Base-by-base conservation (phyloP, 2,113 vertebrate genomes). In the Indicator maculatus region DNA sequence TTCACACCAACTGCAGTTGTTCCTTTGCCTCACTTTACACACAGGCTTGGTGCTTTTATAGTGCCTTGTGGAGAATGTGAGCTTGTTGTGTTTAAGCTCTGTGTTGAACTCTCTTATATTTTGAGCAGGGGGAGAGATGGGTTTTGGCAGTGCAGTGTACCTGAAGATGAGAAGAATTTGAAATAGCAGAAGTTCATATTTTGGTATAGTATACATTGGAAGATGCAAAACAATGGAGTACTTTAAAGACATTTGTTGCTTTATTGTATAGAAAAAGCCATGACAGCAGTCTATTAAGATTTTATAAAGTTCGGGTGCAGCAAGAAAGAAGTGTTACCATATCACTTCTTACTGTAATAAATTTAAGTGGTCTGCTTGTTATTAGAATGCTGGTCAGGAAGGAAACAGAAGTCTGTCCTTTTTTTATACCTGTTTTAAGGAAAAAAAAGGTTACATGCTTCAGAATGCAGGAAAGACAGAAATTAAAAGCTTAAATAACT, bases 381-480 rank as follows among this genome's bases (percentile, higher is more conserved):
- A 91, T 94, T 97, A 96, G 89, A 91, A 95, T 96, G 90, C 84
- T 93, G 95, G 96, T 97, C 96, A 97, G 94, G 89, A 97, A 97
- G 96, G 97, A 96, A 97, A 98, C 95, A 96, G 97, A 96, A 96
- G 94, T 96, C 96, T 97, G 96, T 96, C 96, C 96, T 97, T 98
- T 95, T 98, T 98, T 98, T 98, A 36, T 36, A 36, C 36, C 36
- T 36, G 7, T 36, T 36, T 36, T 36, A 36, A 36, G 36, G 66
- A 59, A 86, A 97, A 81, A 94, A 94, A 95, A 90, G 79, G 70
- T 84, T 81, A 73, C 89, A 83, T 81, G 74, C 94, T 96, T 95
- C 90, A 96, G 90, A 97, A 95, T 94, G 73, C 86, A 97, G 84
- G 95, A 92, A 92, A 90, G 85, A 96, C 96, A 95, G 96, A 97